Percentiles rank a stretch among this genome's conserved stretches.
Evolutionary conservation across 2,113 vertebrate species (phyloP).

Genomic region (Polyodon spathula): DNA sequence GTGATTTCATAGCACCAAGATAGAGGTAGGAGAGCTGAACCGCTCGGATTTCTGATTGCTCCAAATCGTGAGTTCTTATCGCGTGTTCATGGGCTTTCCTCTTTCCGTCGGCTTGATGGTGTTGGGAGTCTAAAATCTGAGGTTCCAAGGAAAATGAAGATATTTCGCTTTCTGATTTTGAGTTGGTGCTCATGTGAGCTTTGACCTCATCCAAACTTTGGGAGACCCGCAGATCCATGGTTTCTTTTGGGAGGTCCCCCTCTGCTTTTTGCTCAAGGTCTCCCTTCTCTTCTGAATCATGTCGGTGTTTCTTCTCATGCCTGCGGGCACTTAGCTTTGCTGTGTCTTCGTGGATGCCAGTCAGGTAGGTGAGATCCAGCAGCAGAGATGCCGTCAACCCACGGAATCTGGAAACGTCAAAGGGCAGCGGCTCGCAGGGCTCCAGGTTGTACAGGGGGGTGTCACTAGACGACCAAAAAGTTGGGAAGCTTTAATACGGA

Average conservation of each 20-base stretch:
- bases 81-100: constrained; percentile 72
- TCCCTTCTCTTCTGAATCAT: constrained; percentile 65
- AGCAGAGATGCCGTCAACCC: constrained; percentile 85
- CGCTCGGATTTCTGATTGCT: constrained; percentile 81
- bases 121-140: constrained; percentile 41
- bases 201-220: constrained; percentile 74
- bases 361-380: constrained; percentile 91
- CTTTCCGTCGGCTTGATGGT: constrained; percentile 58
- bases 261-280: constrained; percentile 62
- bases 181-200: constrained; percentile 51
- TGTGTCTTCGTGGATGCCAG: constrained; percentile 84
- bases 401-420: constrained; percentile 86
- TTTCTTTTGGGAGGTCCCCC: constrained; percentile 22
- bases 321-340: constrained; percentile 69
- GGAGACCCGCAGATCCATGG: constrained; percentile 56
- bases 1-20: constrained; percentile 91
- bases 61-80: constrained; percentile 55
- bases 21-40: constrained; percentile 93
- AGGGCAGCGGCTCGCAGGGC: constrained; percentile 88
- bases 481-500: constrained; percentile 98
- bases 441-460: constrained; percentile 97
- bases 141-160: constrained; percentile 60
- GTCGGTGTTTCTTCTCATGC: constrained; percentile 81
- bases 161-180: constrained; percentile 72
- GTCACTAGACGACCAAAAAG: constrained; percentile 99